Base-by-base conservation (phyloP, 2,888 invertebrate genomes). In the Trachelus tabidus region DNA sequence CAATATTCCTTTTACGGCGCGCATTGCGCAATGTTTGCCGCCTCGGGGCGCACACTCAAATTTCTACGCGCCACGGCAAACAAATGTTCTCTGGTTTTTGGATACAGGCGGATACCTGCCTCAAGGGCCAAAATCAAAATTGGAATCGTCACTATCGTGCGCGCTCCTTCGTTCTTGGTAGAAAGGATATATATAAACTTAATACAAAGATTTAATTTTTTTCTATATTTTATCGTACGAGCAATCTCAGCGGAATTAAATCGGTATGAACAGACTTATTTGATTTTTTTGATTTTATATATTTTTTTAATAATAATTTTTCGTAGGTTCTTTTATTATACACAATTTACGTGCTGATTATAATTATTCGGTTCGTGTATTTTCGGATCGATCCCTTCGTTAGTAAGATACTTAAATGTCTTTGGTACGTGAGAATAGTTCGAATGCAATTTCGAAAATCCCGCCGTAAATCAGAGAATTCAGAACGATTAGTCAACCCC, bases 11-110 rank as follows among this genome's bases (percentile, higher is more conserved):
- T 73, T 37, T 68, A 9, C 56, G 34, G 6, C 34, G 34, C 37
- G 30, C 56, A 30, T 71, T 71, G 71, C 40, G 71, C 76, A 81
- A 83, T 81, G 81, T 85, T 83, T 82, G 82, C 80, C 81, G 77
- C 77, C 77, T 37, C 79, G 34, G 34, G 71, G 71, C 33, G 9
- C 33, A 34, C 23, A 23, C 71, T 34, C 33, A 31, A 71, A 71
- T 71, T 71, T 71, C 71, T 1, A 71, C 71, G 71, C 31, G 71
- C 23, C 12, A 34, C 12, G 71, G 34, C 2, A 56, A 56, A 56
- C 23, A 23, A 56, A 56, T 23, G 56, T 23, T 56, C 56, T 56
- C 23, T 0, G 56, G 9, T 56, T 56, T 56, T 56, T 23, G 23
- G 23, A 56, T 56, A 56, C 23, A 56, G 56, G 2, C 15, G 56